phyloP scores from a whole-genome alignment of 2,113 vertebrate species.

The Dasyurus viverrinus region DNA sequence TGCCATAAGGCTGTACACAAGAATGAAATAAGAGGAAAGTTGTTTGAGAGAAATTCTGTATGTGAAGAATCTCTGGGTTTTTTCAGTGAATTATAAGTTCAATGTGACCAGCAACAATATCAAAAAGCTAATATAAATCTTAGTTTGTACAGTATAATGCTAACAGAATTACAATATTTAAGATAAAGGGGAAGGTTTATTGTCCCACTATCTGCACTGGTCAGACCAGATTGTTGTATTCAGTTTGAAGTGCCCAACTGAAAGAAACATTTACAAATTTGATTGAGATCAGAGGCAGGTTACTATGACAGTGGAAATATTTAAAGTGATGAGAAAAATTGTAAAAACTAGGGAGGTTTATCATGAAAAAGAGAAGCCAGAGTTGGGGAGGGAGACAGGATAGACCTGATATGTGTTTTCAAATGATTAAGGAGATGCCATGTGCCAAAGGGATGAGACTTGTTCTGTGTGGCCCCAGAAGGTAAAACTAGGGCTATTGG shows the following conservation, averaged over 20 bases:
- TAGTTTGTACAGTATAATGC: not conserved
- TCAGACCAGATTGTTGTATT: not conserved
- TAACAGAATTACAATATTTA: not conserved
- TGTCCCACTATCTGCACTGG: not conserved
- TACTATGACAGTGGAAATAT: not conserved
- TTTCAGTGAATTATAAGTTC: not conserved
- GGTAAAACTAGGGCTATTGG: not conserved
- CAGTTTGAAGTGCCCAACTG: not conserved
- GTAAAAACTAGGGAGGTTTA: not conserved
- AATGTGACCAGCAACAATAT: not conserved
- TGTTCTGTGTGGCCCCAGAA: not conserved
- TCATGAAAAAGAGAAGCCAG: not conserved
- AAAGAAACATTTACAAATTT: not conserved
- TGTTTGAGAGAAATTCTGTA: not conserved
- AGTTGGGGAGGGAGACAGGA: rapidly evolving
- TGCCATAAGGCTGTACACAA: not conserved
- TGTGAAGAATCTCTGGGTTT: not conserved
- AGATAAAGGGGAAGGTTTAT: not conserved
- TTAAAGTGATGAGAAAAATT: not conserved
- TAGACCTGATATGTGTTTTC: not conserved
- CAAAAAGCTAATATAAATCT: no score
- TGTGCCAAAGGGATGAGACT: not conserved
- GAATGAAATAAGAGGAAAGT: not conserved
- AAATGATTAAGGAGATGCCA: not conserved
- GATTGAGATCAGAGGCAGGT: not conserved